Base-by-base conservation (phyloP, 2,888 invertebrate species). In the Lycocerus yunnanus region DNA sequence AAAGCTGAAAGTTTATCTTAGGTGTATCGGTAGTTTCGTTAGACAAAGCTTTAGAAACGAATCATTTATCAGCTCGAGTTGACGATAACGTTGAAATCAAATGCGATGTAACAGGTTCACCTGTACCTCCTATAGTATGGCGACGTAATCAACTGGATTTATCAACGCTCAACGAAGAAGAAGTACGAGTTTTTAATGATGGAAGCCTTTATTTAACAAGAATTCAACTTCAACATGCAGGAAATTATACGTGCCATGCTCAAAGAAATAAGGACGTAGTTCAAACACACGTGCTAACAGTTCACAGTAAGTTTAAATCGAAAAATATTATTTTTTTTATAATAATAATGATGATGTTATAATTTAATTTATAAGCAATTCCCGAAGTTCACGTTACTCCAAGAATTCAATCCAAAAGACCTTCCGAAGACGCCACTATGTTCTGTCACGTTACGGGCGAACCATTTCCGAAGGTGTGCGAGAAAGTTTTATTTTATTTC, bases 31-130 rank as follows among this genome's bases (percentile, higher is more conserved):
- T 93, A 18, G 92, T 93, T 13, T 90, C 92, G 0, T 84, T 93
- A 85, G 93, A 93, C 86, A 93, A 93, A 83, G 91, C 92, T 16
- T 87, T 93, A 71, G 92, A 93, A 84, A 90, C 91, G 68, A 93
- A 93, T 84, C 91, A 91, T 81, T 88, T 93, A 74, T 90, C 92
- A 27, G 93, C 93, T 3, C 89, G 92, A 67, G 92, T 93, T 15
- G 93, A 93, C 21, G 93, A 93, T 85, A 94, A 93, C 84, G 91
- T 94, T 69, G 93, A 94, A 86, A 91, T 94, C 80, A 93, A 93
- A 84, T 94, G 94, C 85, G 93, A 93, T 85, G 92, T 94, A 67
- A 91, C 91, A 18, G 93, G 92, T 14, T 91, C 91, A 15, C 93
- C 93, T 13, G 90, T 91, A 8, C 91, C 92, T 2, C 92, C 92